A percentile compares a stretch with the other conserved stretches of the same genome.
phyloP scores from a whole-genome alignment of 2,113 vertebrate genomes.

The Nettapus auritus region DNA sequence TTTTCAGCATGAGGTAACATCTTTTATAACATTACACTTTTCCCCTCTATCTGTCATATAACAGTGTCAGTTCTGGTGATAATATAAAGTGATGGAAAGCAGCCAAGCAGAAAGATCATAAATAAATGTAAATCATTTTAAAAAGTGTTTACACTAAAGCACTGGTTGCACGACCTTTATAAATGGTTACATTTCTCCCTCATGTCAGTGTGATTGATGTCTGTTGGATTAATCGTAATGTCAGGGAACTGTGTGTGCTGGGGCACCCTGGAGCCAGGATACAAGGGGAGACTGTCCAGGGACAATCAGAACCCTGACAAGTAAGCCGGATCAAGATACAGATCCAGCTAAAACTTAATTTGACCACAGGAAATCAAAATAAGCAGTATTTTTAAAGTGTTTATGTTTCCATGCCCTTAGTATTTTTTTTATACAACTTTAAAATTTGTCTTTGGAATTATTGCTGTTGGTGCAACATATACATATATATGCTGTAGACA shows the following conservation, averaged over 20 bases:
- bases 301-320: background rate
- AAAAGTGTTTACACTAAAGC: background rate
- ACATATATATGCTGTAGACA: background rate
- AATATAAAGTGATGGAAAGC: background rate
- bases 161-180: background rate
- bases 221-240: background rate
- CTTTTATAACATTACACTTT: background rate
- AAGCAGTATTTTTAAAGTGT: background rate
- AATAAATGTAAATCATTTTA: background rate
- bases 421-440: background rate
- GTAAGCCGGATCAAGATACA: background rate
- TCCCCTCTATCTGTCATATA: background rate
- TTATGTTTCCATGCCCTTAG: background rate
- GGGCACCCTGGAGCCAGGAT: fast-evolving
- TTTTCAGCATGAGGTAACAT: background rate
- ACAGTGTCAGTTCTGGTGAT: background rate
- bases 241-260: fast-evolving
- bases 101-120: background rate
- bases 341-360: background rate
- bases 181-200: background rate
- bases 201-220: background rate
- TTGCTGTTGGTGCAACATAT: background rate
- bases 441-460: background rate
- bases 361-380: background rate
- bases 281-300: fast-evolving